Evolutionary conservation across 1,140 invertebrate genomes (phyloP).

Genomic region (Catajapyx aquilonaris): DNA sequence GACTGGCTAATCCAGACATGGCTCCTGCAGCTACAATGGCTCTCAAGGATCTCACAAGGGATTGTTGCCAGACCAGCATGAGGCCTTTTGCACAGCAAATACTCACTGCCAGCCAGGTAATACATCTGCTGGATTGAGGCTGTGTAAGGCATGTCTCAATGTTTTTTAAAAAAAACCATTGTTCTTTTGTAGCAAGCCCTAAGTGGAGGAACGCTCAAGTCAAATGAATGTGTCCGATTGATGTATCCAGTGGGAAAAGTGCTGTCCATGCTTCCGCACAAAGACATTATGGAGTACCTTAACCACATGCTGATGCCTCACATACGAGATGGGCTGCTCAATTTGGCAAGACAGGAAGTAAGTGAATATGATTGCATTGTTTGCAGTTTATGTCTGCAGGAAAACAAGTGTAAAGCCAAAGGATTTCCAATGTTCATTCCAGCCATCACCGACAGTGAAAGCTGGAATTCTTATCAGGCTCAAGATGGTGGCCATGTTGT

Average conservation of each 20-base stretch:
- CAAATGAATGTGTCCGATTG: slow-evolving; percentile 39
- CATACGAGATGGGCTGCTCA: slow-evolving; percentile 20
- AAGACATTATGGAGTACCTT: slow-evolving; percentile 41
- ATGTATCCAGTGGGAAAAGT: slow-evolving; percentile 58
- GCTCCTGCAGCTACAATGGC: slow-evolving; percentile 60
- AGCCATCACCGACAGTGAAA: slow-evolving; percentile 24
- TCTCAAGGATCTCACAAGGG: slow-evolving; percentile 59
- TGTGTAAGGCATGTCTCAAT: slow-evolving; percentile 5
- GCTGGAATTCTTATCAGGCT: slow-evolving; percentile 29
- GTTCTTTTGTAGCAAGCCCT: slow-evolving; percentile 24
- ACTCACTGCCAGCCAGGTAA: slow-evolving; percentile 34
- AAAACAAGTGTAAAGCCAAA: slow-evolving; percentile 3
- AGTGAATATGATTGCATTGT: neutral
- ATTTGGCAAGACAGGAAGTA: slow-evolving; percentile 3
- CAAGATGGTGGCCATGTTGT: slow-evolving; percentile 46
- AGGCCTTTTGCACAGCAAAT: slow-evolving; percentile 47
- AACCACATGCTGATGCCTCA: slow-evolving; percentile 43
- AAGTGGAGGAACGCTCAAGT: slow-evolving; percentile 27
- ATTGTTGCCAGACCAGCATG: slow-evolving; percentile 53
- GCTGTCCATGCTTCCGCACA: slow-evolving; percentile 37
- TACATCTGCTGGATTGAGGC: no score
- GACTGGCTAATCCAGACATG: slow-evolving; percentile 41
- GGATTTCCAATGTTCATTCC: slow-evolving; percentile 8
- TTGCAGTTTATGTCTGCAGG: no score
- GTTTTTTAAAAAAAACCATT: slow-evolving; percentile 7